phyloP scores from a whole-genome alignment of 2,797 vertebrate species.

The Sarcoramphus papa region DNA sequence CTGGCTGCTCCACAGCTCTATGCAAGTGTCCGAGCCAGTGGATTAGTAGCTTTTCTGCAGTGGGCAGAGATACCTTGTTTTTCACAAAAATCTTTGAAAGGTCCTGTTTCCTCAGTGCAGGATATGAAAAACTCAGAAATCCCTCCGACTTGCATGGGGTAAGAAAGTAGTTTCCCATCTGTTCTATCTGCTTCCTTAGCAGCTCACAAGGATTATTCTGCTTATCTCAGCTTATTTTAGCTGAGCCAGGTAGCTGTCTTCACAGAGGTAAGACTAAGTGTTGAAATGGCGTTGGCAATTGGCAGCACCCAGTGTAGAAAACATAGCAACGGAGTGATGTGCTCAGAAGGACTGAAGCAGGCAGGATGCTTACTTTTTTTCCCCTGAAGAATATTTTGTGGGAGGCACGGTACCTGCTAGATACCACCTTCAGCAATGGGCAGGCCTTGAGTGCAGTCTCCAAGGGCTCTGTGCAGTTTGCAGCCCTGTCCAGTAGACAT shows the following conservation, averaged over 20 bases:
- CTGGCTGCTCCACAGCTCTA: neutral
- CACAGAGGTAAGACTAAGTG: neutral
- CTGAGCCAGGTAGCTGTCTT: neutral
- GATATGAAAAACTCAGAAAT: neutral
- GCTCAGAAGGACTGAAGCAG: neutral
- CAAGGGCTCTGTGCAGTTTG: neutral
- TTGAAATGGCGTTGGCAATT: neutral
- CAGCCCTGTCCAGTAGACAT: neutral
- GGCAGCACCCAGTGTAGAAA: neutral
- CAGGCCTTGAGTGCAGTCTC: neutral
- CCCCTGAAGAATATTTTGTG: neutral
- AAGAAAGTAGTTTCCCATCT: neutral
- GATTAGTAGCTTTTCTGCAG: neutral
- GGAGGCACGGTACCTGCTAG: neutral
- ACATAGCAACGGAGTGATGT: neutral
- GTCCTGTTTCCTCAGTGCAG: neutral
- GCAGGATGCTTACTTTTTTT: neutral
- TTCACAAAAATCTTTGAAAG: neutral
- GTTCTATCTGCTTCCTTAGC: neutral
- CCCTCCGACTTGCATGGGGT: neutral
- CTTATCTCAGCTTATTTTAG: neutral
- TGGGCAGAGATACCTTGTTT: neutral
- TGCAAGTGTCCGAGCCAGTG: neutral
- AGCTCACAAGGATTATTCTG: neutral
- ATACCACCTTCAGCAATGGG: neutral